Percentiles rank a stretch among this genome's conserved stretches.
phyloP scores from a whole-genome alignment of 2,888 invertebrate species.

The Acleris cristana region DNA sequence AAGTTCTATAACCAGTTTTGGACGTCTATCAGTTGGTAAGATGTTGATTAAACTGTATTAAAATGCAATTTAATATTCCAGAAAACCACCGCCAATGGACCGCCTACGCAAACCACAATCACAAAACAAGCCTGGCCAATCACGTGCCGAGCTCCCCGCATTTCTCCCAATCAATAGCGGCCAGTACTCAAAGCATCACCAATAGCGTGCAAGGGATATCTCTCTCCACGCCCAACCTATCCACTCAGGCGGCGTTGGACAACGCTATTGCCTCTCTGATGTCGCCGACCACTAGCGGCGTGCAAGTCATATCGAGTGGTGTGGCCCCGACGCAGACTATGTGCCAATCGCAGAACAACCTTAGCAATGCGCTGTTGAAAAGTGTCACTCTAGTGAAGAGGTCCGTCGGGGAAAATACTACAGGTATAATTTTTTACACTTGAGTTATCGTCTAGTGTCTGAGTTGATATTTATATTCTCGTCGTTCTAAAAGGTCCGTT shows the following conservation, averaged over 20 bases:
- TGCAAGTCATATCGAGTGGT: constrained; percentile 74
- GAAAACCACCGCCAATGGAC: constrained; percentile 75
- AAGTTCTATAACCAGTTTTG: too few relatives aligned
- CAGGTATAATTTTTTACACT: constrained; percentile 54
- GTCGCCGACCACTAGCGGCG: constrained; percentile 64
- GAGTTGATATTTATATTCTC: too few relatives aligned
- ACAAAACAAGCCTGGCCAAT: constrained; percentile 51
- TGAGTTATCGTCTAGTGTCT: constrained; percentile 4
- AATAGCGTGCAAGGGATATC: constrained; percentile 77
- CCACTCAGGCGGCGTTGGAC: constrained; percentile 69
- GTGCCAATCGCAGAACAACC: constrained; percentile 50
- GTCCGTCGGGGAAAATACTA: constrained; percentile 64
- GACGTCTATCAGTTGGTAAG: too few relatives aligned
- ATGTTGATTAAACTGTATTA: too few relatives aligned
- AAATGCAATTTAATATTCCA: constrained; percentile 42
- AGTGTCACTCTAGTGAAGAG: constrained; percentile 76
- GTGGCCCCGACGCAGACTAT: constrained; percentile 55
- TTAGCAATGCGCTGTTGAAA: constrained; percentile 65
- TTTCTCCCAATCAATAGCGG: constrained; percentile 49
- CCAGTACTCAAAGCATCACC: constrained; percentile 65
- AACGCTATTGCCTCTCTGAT: constrained; percentile 76
- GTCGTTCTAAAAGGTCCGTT: too few relatives aligned
- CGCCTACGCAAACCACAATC: constrained; percentile 61
- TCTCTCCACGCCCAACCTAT: constrained; percentile 61
- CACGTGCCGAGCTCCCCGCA: constrained; percentile 64